Base-by-base conservation (phyloP, 2,888 invertebrate species). In the Brachypalpus laphriformis region DNA sequence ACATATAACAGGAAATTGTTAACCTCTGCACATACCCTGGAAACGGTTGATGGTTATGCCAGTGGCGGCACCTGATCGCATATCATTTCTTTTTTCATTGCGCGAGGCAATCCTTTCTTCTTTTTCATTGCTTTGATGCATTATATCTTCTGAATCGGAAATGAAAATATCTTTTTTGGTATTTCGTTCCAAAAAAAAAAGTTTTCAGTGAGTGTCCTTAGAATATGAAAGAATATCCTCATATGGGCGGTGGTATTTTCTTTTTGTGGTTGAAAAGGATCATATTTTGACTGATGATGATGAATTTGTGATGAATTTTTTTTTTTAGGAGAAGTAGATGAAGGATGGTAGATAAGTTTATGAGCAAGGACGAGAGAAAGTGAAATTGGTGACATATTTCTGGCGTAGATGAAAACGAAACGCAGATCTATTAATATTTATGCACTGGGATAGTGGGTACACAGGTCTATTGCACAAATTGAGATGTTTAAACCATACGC, bases 1-100 rank as follows among this genome's bases (percentile, higher is more conserved):
- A 57, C 18, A 72, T 57, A 57, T 45, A 51, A 45, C 37, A 37
- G 74, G 74, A 74, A 74, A 74, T 80, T 80, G 80, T 74, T 66
- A 66, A 61, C 74, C 66, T 68, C 42, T 51, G 51, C 74, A 51
- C 42, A 71, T 71, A 51, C 28, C 51, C 66, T 59, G 81, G 31
- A 47, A 66, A 66, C 49, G 31, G 57, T 34, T 40, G 72, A 65
- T 72, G 72, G 25, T 7, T 61, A 14, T 40, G 59, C 51, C 28
- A 59, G 66, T 54, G 59, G 51, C 42, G 51, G 34, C 45, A 25
- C 42, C 37, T 56, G 57, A 66, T 75, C 28, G 16, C 22, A 47
- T 56, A 34, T 75, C 34, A 16, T 14, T 45, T 16, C 56, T 25
- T 75, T 6, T 5, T n/a, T 40, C 16, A 25, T 6, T 28, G 16